Conservation (phyloP, 1,140 invertebrate genomes). For the Bombyx mandarina region DNA sequence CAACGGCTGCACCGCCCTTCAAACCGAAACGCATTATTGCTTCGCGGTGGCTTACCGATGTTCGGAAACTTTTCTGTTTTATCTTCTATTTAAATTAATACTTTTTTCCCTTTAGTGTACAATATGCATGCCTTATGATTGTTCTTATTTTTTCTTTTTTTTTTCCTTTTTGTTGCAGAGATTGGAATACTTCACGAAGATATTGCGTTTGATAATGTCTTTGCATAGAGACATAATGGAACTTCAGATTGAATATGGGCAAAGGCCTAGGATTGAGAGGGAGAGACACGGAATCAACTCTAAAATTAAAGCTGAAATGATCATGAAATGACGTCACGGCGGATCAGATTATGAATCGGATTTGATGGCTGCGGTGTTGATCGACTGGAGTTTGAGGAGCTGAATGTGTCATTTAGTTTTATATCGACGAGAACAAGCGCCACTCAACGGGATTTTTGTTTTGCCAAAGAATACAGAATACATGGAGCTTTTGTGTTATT, state of each 20-base stretch:
- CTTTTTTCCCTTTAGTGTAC: conserved; percentile 69
- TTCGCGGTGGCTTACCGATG: conserved; percentile 11
- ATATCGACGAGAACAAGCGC: too few relatives aligned
- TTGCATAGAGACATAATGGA: conserved; percentile 56
- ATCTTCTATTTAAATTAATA: neutral
- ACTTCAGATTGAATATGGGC: conserved; percentile 41
- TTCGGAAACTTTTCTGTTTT: conserved; percentile 15
- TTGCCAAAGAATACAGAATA: too few relatives aligned
- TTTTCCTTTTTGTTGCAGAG: conserved; percentile 38
- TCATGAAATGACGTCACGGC: conserved; percentile 49
- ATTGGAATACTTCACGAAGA: conserved; percentile 60
- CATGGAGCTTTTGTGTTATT: too few relatives aligned
- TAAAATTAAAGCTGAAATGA: conserved; percentile 49
- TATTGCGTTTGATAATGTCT: conserved; percentile 57
- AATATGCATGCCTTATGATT: conserved; percentile 24
- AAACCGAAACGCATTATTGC: too few relatives aligned
- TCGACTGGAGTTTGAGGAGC: conserved; percentile 6
- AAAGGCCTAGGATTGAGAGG: conserved; percentile 3
- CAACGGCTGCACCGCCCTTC: too few relatives aligned
- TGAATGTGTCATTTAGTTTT: neutral
- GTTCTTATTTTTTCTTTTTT: conserved; percentile 26
- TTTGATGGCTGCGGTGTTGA: conserved; percentile 25
- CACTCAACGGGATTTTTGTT: too few relatives aligned
- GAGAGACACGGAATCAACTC: conserved; percentile 9
- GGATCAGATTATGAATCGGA: conserved; percentile 17